Conservation (phyloP, 2,888 invertebrate genomes). For the Endomychus coccineus region DNA sequence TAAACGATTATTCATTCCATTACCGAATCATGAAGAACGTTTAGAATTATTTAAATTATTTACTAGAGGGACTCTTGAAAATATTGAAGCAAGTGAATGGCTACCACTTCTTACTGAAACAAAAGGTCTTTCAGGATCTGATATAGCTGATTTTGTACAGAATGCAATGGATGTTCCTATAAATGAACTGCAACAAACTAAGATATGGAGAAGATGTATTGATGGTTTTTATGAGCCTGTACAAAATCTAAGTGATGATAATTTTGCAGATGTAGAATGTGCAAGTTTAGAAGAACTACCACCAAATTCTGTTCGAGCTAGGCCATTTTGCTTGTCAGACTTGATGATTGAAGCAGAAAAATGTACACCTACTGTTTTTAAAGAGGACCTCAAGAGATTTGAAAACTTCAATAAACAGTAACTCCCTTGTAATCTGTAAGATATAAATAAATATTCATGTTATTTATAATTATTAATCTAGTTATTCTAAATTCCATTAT, state of each 20-base stretch:
- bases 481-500: too few relatives aligned
- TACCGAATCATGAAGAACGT: constrained; percentile 41
- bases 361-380: constrained; percentile 30
- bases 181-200: constrained; percentile 42
- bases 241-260: constrained; percentile 13
- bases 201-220: constrained; percentile 35
- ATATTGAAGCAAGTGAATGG: constrained; percentile 36
- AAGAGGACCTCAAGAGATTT: constrained; percentile 29
- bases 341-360: constrained; percentile 31
- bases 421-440: too few relatives aligned
- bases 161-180: constrained; percentile 46
- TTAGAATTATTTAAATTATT: constrained; percentile 32
- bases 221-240: constrained; percentile 32
- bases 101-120: constrained; percentile 40
- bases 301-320: constrained; percentile 29
- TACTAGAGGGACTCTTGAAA: constrained; percentile 28
- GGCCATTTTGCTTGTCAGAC: constrained; percentile 32
- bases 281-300: constrained; percentile 30
- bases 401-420: constrained; percentile 17
- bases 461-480: too few relatives aligned
- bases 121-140: constrained; percentile 50
- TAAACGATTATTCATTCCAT: constrained; percentile 48
- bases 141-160: constrained; percentile 45
- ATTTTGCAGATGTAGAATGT: constrained; percentile 17
- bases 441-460: too few relatives aligned